These are phyloP conservation scores for Melanostoma scalare DNA, from an alignment of 2,888 invertebrate genomes.

Conservation along the genomic window DNA sequence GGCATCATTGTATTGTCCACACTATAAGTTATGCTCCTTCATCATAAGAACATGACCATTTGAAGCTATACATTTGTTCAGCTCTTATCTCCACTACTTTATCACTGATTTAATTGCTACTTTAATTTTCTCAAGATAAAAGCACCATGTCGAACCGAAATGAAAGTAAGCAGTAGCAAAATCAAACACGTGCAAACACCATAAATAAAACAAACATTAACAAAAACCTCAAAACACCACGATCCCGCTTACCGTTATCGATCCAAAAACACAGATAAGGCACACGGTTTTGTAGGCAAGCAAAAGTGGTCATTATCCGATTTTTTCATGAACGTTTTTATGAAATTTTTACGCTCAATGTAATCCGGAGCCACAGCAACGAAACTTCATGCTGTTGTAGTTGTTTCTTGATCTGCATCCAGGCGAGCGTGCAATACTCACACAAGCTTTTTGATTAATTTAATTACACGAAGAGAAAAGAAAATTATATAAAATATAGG, in stretches of 20 bases:
- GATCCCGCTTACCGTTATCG: conserved; percentile 58
- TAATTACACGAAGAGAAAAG: conserved; percentile 65
- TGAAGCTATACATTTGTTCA: background rate
- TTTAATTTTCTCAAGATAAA: conserved; percentile 43
- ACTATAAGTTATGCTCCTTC: no score
- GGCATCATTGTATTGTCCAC: no score
- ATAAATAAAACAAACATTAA: background rate
- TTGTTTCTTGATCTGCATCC: conserved; percentile 42
- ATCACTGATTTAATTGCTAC: conserved; percentile 50
- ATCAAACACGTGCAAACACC: conserved; percentile 21
- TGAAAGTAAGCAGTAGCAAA: conserved; percentile 40
- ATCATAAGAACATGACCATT: no score
- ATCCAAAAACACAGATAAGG: conserved; percentile 57
- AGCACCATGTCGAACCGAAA: conserved; percentile 47
- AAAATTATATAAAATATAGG: conserved; percentile 59
- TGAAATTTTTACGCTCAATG: conserved; percentile 69
- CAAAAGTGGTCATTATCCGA: conserved; percentile 50
- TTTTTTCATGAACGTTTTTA: conserved; percentile 57
- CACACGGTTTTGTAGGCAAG: conserved; percentile 13
- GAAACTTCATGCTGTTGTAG: conserved; percentile 12
- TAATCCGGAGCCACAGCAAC: conserved; percentile 38
- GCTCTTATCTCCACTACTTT: conserved; percentile 27
- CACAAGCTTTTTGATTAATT: conserved; percentile 64
- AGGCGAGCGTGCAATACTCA: conserved; percentile 50
- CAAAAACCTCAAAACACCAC: conserved; percentile 25